Evolutionary conservation across 1,140 invertebrate species (phyloP), one percentile per base, ranked within the genome.

Genomic region (Drosophila sp.): DNA sequence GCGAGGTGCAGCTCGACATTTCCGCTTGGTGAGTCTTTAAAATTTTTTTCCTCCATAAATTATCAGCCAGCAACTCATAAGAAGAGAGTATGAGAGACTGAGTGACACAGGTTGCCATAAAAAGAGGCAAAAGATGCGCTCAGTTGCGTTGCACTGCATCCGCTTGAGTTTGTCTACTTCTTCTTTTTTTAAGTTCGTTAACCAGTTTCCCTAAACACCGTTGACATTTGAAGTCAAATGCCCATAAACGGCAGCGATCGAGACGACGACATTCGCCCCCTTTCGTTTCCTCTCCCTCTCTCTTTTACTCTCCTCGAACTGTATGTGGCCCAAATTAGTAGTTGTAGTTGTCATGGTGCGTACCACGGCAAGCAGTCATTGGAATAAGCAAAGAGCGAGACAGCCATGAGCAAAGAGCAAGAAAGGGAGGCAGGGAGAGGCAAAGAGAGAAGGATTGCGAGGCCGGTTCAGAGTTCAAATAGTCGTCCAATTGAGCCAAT

Each of bases 401-500:
- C 72, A 72, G 18, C 50, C 29, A 62, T 11, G 63, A 51, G 53
- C 54, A 65, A 45, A 46, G 48, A 46, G 48, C 61, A 53, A 62
- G 36, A 38, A 59, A 32, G 27, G 54, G n/a, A n/a, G 53, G 50
- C 48, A 48, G 40, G 14, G 4, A 21, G 21, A 51, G 51, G 34
- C 53, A 45, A 54, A 57, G 56, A 45, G 36, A 45, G 40, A 34
- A 46, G n/a, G 43, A 62, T 25, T 43, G 38, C 21, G 13, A n/a
- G 25, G 38, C 5, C 67, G 57, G 87, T 75, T 90, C 87, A 90
- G 76, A 90, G 87, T 90, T 90, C 87, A 90, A 90, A 90, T 90
- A 90, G 83, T 87, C 82, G 87, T 75, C 83, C 87, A 90, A 90
- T 90, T 90, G 82, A 90, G 87, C 87, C 87, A 90, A 90, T 90